A percentile compares a stretch with the other conserved stretches of the same genome.
Evolutionary conservation across 2,888 invertebrate genomes (phyloP).

Genomic region (Pogonocherus hispidulus): DNA sequence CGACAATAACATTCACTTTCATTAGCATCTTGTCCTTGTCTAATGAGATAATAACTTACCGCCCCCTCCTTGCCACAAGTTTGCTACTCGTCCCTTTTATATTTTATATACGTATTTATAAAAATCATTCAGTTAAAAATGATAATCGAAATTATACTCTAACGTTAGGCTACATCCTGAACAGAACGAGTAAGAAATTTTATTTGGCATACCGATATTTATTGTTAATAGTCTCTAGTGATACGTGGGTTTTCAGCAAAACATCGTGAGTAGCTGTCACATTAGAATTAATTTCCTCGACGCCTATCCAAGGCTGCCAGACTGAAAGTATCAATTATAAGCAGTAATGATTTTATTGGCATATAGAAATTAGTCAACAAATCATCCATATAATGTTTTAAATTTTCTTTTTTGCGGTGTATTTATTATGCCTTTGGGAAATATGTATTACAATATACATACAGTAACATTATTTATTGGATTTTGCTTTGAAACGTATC

Average conservation of each 20-base stretch:
- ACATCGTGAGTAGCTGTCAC: background rate
- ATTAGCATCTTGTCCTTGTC: background rate
- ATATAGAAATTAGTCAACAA: too few species aligned
- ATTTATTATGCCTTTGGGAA: too few species aligned
- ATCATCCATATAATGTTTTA: too few species aligned
- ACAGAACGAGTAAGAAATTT: background rate
- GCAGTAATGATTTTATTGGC: too few species aligned
- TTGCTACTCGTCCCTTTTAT: too few species aligned
- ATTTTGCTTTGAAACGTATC: too few species aligned
- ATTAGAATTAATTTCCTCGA: background rate
- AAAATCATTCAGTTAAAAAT: background rate
- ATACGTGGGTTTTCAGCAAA: background rate
- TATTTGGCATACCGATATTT: too few species aligned
- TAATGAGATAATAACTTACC: background rate
- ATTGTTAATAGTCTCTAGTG: background rate
- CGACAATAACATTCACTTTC: background rate
- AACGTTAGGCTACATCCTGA: background rate
- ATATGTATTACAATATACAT: too few species aligned
- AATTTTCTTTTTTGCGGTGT: too few species aligned
- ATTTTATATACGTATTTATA: background rate
- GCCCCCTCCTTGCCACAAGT: background rate
- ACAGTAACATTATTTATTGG: too few species aligned
- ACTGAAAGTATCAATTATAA: background rate
- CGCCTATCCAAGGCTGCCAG: background rate
- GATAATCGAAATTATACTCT: background rate